Base-by-base conservation (phyloP, 1,140 invertebrate genomes). In the Drosophila serrata region DNA sequence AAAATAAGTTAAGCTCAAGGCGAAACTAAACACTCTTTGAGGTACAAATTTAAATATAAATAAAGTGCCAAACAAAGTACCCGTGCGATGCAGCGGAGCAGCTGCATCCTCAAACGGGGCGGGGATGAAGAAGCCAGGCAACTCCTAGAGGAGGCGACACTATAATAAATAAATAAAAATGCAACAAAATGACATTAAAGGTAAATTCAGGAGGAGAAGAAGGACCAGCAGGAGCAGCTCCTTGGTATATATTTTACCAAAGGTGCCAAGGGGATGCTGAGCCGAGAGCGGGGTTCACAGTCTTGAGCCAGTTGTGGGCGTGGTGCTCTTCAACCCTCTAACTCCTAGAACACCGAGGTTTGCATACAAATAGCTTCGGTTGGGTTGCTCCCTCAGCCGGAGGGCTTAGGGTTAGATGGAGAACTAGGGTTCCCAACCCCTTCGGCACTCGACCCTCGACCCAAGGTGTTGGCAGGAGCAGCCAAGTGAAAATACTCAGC, bases 41-140 rank as follows among this genome's bases (percentile, higher is more conserved):
- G 84, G 56, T 87, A 74, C 75, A 80, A 88, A 88, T 88, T 88
- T 88, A 88, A 88, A 88, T 88, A 88, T 90, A 88, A 88, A 88
- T 88, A 88, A 88, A 88, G 80, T 88, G 85, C 73, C 84, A 90
- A 88, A 88, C 84, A 84, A 88, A 88, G 85, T 88, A 45, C 72
- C 35, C 79, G 43, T 68, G 63, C 59, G 75, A 80, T 42, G 79
- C 79, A 43, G 49, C 60, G 68, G 62, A 74, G 62, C 84, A 90
- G 80, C 76, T 80, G 80, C 80, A 61, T 29, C 35, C 12, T 42
- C n/a, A 51, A 31, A n/a, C n/a, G n/a, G 24, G 12, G 58, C 7
- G 24, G 37, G 24, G 35, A 43, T 27, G 31, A n/a, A 17, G 49
- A n/a, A n/a, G 56, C 7, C 4, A 31, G 58, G 56, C 31, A 31